phyloP scores from a whole-genome alignment of 2,113 vertebrate genomes.

The Chaenogobius annularis region DNA sequence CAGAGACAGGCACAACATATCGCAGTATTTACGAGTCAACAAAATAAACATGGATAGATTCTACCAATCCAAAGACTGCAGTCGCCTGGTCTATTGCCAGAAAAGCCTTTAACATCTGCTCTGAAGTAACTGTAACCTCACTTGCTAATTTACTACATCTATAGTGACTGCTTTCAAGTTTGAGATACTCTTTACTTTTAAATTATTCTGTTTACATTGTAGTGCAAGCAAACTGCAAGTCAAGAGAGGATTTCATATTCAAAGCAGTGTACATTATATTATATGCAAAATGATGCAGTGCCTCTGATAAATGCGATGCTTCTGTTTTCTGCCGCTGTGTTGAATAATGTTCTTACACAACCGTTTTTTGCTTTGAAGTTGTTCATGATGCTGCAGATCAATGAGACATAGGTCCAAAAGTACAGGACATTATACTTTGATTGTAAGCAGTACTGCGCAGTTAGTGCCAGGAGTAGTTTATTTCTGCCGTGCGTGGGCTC shows the following conservation, averaged over 20 bases:
- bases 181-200: too few species aligned
- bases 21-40: too few species aligned
- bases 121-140: not conserved
- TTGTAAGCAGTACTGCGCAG: conserved; percentile 5
- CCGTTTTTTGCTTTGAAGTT: not conserved
- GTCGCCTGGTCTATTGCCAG: too few species aligned
- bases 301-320: conserved; percentile 15
- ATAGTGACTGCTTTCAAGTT: too few species aligned
- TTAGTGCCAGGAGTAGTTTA: conserved; percentile 50
- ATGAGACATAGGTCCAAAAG: not conserved
- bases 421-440: not conserved
- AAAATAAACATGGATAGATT: too few species aligned
- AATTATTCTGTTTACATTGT: not conserved
- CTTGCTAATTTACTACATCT: not conserved
- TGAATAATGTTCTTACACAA: not conserved
- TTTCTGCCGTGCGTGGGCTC: conserved; percentile 69
- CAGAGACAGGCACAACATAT: too few species aligned
- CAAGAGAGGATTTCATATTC: not conserved
- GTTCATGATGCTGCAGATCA: conserved; percentile 11
- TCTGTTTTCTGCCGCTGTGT: conserved; percentile 20
- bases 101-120: not conserved
- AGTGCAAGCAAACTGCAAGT: not conserved
- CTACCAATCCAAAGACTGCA: too few species aligned
- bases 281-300: conserved; percentile 13
- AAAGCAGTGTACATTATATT: not conserved